phyloP scores from a whole-genome alignment of 2,888 invertebrate species.

The Noctua pronuba region DNA sequence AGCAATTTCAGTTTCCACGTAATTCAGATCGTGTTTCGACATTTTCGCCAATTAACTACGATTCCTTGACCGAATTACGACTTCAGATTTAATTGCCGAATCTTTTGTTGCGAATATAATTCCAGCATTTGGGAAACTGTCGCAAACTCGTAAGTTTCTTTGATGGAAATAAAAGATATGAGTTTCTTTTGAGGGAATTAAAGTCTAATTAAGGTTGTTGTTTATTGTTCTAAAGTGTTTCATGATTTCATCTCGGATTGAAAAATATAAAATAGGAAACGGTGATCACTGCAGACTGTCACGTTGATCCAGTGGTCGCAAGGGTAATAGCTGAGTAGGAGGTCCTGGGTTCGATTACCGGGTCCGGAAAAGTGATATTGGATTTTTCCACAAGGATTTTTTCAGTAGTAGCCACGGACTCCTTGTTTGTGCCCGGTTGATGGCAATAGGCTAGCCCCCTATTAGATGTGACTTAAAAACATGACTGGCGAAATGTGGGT shows the following conservation, averaged over 20 bases:
- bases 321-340: too few species aligned
- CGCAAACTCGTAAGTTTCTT: constrained; percentile 18
- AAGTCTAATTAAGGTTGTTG: constrained; percentile 16
- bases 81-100: constrained; percentile 50
- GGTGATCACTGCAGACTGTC: not conserved
- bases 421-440: too few species aligned
- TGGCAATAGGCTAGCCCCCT: too few species aligned
- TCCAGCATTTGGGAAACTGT: constrained; percentile 37
- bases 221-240: not conserved
- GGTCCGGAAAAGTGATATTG: too few species aligned
- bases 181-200: not conserved
- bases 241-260: not conserved
- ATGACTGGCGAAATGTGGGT: too few species aligned
- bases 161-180: constrained; percentile 1
- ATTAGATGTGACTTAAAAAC: too few species aligned
- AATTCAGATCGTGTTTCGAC: constrained; percentile 35
- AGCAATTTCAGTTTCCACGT: constrained; percentile 4
- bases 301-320: too few species aligned
- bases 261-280: not conserved
- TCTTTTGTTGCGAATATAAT: constrained; percentile 47
- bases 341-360: too few species aligned
- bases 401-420: too few species aligned
- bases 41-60: constrained; percentile 44
- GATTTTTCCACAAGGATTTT: too few species aligned
- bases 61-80: constrained; percentile 58